These are phyloP conservation scores for Haliclystus octoradiatus DNA, from an alignment of 30 jellyfish, hydroid and myxozoan genomes.

Conservation along the genomic window DNA sequence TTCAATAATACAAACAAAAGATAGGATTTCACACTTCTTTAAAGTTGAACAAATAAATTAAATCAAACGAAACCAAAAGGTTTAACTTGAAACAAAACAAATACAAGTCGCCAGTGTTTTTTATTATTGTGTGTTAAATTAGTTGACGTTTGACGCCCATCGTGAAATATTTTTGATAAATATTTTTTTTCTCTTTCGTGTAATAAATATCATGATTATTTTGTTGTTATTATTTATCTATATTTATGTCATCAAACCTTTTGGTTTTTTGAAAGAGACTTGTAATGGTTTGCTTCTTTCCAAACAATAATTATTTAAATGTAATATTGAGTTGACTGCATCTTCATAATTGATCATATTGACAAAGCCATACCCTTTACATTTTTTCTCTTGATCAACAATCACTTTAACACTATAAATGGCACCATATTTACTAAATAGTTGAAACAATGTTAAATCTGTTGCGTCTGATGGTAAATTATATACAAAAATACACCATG, in stretches of 20 bases:
- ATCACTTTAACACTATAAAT: slow-evolving; percentile 93
- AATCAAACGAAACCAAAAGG: too few relatives aligned
- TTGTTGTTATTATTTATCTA: too few relatives aligned
- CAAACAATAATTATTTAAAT: slow-evolving; percentile 81
- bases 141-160: too few relatives aligned
- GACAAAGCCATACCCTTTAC: slow-evolving; percentile 94
- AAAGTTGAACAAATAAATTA: too few relatives aligned
- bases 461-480: slow-evolving; percentile 89
- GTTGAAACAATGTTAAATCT: slow-evolving; percentile 82
- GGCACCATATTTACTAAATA: slow-evolving; percentile 93
- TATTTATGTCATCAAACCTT: slow-evolving; percentile 6
- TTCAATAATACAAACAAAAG: too few relatives aligned
- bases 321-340: slow-evolving; percentile 65
- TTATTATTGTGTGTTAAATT: too few relatives aligned
- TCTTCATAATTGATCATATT: slow-evolving; percentile 92
- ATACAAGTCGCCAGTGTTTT: too few relatives aligned
- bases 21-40: too few relatives aligned
- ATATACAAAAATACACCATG: slow-evolving; percentile 94
- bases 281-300: slow-evolving; percentile 97
- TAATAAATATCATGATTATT: too few relatives aligned
- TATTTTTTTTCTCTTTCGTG: too few relatives aligned
- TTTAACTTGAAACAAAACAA: too few relatives aligned
- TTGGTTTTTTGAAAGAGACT: slow-evolving; percentile 94
- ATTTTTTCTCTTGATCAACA: slow-evolving; percentile 94
- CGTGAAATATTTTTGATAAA: too few relatives aligned